Evolutionary conservation across 2,888 invertebrate genomes (phyloP).

Genomic region (Rhopalosiphum nymphaeae): DNA sequence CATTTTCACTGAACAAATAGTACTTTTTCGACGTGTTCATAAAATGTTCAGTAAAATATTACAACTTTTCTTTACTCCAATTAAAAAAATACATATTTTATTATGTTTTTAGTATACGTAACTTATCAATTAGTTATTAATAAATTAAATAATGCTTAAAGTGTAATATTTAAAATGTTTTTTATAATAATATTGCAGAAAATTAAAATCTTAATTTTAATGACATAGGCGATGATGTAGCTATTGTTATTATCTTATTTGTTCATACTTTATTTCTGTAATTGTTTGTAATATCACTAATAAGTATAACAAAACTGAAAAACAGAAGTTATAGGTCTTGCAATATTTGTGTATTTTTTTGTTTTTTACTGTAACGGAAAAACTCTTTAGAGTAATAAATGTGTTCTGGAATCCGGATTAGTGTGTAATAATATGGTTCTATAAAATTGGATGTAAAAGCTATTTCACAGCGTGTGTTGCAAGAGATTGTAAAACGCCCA

Average conservation of each 20-base stretch:
- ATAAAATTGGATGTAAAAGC: background rate
- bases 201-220: background rate
- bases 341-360: background rate
- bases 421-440: background rate
- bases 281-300: background rate
- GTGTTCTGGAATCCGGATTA: background rate
- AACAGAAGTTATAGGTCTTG: background rate
- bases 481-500: background rate
- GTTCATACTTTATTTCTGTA: background rate
- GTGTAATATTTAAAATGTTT: background rate
- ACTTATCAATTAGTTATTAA: background rate
- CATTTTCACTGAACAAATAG: constrained; percentile 31
- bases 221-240: background rate
- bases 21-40: background rate
- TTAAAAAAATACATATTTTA: background rate
- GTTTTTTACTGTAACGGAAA: background rate
- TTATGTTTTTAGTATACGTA: background rate
- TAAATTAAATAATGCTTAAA: background rate
- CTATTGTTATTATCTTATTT: background rate
- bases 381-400: background rate
- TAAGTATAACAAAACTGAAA: background rate
- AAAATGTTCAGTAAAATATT: background rate
- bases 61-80: background rate
- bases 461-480: background rate
- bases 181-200: background rate